Conservation (phyloP, 2,888 invertebrate species). For the Enchytraeus crypticus region DNA sequence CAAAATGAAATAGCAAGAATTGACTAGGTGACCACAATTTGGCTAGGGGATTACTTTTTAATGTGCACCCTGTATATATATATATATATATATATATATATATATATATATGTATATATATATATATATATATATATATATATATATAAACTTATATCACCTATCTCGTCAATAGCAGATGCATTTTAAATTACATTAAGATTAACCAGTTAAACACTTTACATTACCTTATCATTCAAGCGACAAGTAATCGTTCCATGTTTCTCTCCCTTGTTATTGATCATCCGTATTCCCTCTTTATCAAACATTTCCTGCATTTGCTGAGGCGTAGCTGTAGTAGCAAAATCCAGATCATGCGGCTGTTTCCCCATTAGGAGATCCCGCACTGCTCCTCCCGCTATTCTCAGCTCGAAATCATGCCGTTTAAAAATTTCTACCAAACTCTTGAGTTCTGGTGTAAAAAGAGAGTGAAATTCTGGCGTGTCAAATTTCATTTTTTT, state of each 20-base stretch:
- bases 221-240: slow-evolving; percentile 81
- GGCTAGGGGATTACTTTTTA: no score
- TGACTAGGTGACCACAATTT: no score
- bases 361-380: slow-evolving; percentile 50
- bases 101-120: no score
- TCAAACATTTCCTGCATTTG: slow-evolving; percentile 91
- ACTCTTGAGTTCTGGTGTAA: slow-evolving; percentile 68
- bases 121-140: no score
- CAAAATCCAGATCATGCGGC: slow-evolving; percentile 82
- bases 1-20: no score
- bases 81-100: no score
- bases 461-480: slow-evolving; percentile 46
- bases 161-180: no score
- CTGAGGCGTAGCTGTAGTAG: slow-evolving; percentile 87
- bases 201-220: not conserved
- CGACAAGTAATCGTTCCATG: slow-evolving; percentile 81
- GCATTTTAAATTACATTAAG: no score
- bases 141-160: no score
- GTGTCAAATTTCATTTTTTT: slow-evolving; percentile 37
- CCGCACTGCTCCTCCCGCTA: slow-evolving; percentile 94
- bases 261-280: slow-evolving; percentile 61
- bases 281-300: slow-evolving; percentile 73
- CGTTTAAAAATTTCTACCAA: slow-evolving; percentile 69
- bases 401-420: slow-evolving; percentile 65
- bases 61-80: no score